Conservation (phyloP, 2,797 vertebrate species). For the Saxicola maurus region DNA sequence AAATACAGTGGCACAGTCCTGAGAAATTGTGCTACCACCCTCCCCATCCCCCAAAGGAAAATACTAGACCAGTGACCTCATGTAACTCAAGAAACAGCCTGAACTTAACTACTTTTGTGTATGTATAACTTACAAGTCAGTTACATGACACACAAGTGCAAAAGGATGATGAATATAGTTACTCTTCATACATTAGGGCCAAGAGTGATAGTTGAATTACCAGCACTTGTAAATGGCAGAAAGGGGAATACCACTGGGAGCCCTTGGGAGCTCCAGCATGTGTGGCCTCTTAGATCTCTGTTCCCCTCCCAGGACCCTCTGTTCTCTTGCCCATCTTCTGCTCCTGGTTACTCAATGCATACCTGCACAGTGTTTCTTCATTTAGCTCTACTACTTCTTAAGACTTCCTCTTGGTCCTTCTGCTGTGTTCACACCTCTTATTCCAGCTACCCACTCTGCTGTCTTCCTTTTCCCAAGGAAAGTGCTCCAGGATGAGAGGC, state of each 20-base stretch:
- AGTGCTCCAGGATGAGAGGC: neutral
- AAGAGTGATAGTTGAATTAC: neutral
- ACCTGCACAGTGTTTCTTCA: fast-evolving
- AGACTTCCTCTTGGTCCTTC: neutral
- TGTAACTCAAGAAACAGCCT: neutral
- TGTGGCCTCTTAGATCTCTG: neutral
- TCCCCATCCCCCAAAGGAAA: neutral
- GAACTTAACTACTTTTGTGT: neutral
- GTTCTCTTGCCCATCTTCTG: neutral
- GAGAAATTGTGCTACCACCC: neutral
- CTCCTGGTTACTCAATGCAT: neutral
- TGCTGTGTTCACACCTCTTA: neutral
- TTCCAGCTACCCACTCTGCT: neutral
- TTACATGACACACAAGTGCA: neutral
- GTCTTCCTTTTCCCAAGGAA: neutral
- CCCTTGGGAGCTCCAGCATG: neutral
- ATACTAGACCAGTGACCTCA: neutral
- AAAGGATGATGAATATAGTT: neutral
- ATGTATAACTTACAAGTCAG: neutral
- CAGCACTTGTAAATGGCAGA: neutral
- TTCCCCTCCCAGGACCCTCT: neutral
- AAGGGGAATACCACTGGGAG: neutral
- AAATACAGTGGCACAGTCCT: neutral
- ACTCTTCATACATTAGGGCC: neutral
- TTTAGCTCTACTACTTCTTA: neutral